Evolutionary conservation across 2,797 vertebrate genomes (phyloP), one percentile per base, ranked within the genome.

Genomic region (Xiphorhynchus erythropygius): DNA sequence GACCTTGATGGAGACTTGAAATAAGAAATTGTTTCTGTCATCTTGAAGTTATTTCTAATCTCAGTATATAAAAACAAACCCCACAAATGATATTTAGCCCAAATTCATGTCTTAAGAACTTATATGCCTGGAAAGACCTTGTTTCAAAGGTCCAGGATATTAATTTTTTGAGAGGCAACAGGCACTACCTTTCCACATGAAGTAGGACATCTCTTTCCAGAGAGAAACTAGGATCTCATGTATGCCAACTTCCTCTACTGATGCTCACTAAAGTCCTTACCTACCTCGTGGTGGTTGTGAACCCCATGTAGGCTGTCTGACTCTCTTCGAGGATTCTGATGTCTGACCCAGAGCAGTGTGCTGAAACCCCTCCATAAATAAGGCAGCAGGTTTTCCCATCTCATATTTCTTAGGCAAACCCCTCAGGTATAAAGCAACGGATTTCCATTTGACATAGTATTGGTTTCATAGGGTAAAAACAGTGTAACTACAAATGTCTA

Each of bases 141-240:
- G 5, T 63, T 80, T 77, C 64, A 91, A 60, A 77, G 14, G 7
- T 73, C 9, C 32, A 57, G 19, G 25, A 55, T 11, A 53, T 0
- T 0, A 47, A 30, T 41, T 49, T n/a, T 25, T 28, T 41, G 28
- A 14, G 0, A 1, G 67, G 70, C 28, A 73, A 67, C 32, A n/a
- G 21, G 7, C 35, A 30, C 42, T 52, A n/a, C 3, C 5, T 65
- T 74, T 84, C 57, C 5, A 2, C 37, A 17, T 1, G 1, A 81
- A 63, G 42, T 27, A 81, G 22, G 4, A 18, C 5, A 47, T 30
- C 27, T 65, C 30, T 73, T 19, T 63, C 25, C 47, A 52, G 15
- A 60, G 13, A 42, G 37, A 17, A 79, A 35, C 35, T 7, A 68
- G 30, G 39, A 47, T 10, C n/a, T 65, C 47, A 21, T 12, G 7